Evolutionary conservation across 1,140 invertebrate genomes (phyloP), one percentile per base, ranked within the genome.

Genomic region (Caenorhabditis remanei): DNA sequence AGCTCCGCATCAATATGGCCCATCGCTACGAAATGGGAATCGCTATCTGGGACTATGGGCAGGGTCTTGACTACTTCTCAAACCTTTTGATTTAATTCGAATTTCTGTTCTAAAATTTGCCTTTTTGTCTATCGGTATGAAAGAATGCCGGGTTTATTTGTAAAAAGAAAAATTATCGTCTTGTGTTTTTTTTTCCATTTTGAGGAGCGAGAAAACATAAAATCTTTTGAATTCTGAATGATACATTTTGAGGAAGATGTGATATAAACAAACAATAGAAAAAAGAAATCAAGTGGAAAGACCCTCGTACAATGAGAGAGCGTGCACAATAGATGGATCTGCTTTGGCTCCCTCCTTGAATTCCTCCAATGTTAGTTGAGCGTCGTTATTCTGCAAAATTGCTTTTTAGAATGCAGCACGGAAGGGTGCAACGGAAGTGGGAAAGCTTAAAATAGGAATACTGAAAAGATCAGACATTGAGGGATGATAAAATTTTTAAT

Each of bases 321-420:
- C 98, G 93, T 99, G 97, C 21, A 99, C 97, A 93, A 99, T 99
- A 93, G 97, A 95, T 7, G 98, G 97, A 94, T 99, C 98, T 63
- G 97, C 97, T 94, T 99, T 99, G 93, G 97, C 98, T 88, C 97
- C 97, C 94, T 99, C 98, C 91, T 97, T 95, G 94, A 99, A 99
- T 93, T 99, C 98, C 91, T 99, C 97, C 89, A 98, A 95, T 19
- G 97, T 99, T 88, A 99, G 95, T 93, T 96, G 95, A 93, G 98
- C 97, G 94, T 99, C 98, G 93, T 98, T 96, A 93, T 99, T 99
- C 94, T 98, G 90, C 53, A 90, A 91, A 84, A 11, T 65, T 32
- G 32, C 32, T 32, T 32, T 32, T 32, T 32, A 32, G 32, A 32
- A 32, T 1, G 32, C 32, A 1, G 32, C 32, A 32, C 0, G 32